Evolutionary conservation across 2,113 vertebrate species (phyloP).

Genomic region (Prionailurus viverrinus): DNA sequence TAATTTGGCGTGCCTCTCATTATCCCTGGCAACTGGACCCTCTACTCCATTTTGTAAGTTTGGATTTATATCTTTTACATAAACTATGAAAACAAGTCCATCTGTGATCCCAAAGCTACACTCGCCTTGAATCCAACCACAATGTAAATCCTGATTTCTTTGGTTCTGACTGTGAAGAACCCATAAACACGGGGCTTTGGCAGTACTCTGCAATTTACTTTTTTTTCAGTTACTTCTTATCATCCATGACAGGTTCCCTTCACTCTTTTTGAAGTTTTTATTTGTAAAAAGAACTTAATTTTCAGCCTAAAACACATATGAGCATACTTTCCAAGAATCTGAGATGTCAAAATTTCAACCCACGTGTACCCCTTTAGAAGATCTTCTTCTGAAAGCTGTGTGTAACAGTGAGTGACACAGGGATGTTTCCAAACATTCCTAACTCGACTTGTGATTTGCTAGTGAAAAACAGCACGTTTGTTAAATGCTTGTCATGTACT

Average conservation of each 20-base stretch:
- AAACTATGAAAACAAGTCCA: constrained; percentile 79
- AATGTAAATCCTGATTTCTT: constrained; percentile 55
- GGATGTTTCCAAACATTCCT: neutral
- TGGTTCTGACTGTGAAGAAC: neutral
- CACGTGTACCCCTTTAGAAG: neutral
- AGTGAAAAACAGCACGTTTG: neutral
- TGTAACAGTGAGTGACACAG: neutral
- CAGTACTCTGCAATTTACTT: fast-evolving
- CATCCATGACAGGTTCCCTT: neutral
- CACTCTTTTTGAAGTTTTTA: neutral
- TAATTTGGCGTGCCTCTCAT: constrained; percentile 86
- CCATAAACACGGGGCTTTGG: neutral
- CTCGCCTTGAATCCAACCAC: constrained; percentile 46
- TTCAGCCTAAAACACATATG: neutral
- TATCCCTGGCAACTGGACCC: constrained; percentile 79
- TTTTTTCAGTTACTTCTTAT: constrained; percentile 1
- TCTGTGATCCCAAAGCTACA: constrained; percentile 80
- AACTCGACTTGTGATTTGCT: neutral
- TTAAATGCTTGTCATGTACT: neutral
- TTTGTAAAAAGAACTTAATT: neutral
- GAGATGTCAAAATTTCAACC: neutral
- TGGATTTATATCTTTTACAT: constrained; percentile 55
- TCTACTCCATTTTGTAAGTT: constrained; percentile 23
- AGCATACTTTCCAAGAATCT: neutral
- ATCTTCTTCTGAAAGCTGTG: neutral